Conservation (phyloP, 2,797 vertebrate species). For the Gymnodraco acuticeps region DNA sequence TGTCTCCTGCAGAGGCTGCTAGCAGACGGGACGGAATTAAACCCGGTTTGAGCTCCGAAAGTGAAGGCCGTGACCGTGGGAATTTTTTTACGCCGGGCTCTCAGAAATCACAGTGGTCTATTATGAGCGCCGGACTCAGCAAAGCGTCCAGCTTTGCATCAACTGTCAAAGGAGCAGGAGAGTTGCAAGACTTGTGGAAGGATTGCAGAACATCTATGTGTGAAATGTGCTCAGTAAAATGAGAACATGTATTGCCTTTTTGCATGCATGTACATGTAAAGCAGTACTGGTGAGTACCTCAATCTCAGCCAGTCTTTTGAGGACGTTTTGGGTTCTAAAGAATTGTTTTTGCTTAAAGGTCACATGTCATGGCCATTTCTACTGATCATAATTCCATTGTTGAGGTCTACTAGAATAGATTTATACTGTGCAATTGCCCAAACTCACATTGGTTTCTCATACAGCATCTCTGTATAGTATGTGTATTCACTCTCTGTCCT, state of each 20-base stretch:
- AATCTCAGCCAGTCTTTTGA: background rate
- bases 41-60: slow-evolving; percentile 52
- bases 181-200: slow-evolving; percentile 11
- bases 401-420: no score
- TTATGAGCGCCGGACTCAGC: slow-evolving; percentile 31
- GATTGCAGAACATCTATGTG: slow-evolving; percentile 31
- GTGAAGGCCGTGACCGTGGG: slow-evolving; percentile 58
- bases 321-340: slow-evolving; percentile 1
- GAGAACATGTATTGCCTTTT: slow-evolving; percentile 2
- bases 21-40: slow-evolving; percentile 62
- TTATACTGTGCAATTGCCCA: no score
- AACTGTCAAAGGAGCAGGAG: slow-evolving; percentile 37
- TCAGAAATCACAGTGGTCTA: slow-evolving; percentile 37
- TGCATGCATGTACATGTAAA: slow-evolving; percentile 6
- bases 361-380: no score
- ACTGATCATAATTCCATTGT: no score
- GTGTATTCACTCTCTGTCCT: no score
- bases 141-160: slow-evolving; percentile 30
- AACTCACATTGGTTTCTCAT: no score
- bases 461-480: no score
- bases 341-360: background rate
- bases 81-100: slow-evolving; percentile 18
- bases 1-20: slow-evolving; percentile 49
- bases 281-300: background rate
- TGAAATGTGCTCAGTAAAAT: slow-evolving; percentile 26